A percentile compares a stretch with the other conserved stretches of the same genome.
These are phyloP conservation scores for Chromobotia macracanthus DNA, from an alignment of 2,797 vertebrate species.

Conservation along the genomic window DNA sequence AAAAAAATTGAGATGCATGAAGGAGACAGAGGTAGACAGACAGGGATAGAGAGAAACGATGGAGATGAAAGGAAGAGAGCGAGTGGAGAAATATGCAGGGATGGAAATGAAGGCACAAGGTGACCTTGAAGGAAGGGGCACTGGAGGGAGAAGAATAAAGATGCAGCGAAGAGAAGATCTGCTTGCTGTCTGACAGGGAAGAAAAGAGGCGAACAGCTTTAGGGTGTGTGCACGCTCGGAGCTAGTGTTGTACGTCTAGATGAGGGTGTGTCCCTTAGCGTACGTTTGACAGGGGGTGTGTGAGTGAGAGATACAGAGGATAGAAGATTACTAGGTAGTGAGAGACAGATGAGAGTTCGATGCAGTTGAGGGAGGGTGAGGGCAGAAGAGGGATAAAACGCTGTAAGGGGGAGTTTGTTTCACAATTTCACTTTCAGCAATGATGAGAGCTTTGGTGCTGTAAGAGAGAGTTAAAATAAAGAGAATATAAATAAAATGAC, in stretches of 20 bases:
- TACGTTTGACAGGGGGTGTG: conserved; percentile 53
- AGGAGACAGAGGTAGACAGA: conserved; percentile 25
- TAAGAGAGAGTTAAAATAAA: conserved; percentile 56
- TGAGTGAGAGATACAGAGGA: conserved; percentile 47
- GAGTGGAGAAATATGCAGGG: too few species aligned
- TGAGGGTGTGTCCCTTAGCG: conserved; percentile 45
- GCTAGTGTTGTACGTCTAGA: conserved; percentile 28
- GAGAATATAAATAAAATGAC: conserved; percentile 36
- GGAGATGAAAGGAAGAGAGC: conserved; percentile 49
- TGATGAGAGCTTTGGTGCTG: conserved; percentile 1
- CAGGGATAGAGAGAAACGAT: conserved; percentile 7
- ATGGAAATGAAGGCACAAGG: conserved; percentile 54
- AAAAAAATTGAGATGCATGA: conserved; percentile 13
- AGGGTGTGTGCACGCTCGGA: conserved; percentile 44
- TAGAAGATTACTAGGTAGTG: conserved; percentile 46
- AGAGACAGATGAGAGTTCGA: conserved; percentile 50
- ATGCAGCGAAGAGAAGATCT: conserved; percentile 48
- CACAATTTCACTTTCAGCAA: conserved; percentile 36
- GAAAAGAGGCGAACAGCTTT: conserved; percentile 65
- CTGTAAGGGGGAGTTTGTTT: conserved; percentile 9
- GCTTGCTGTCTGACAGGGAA: conserved; percentile 67
- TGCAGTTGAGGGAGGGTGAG: conserved; percentile 13
- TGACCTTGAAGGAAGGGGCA: conserved; percentile 51
- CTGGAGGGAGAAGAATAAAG: conserved; percentile 49
- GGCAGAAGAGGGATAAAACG: conserved; percentile 12